A percentile compares a stretch with the other conserved stretches of the same genome.
Conservation (phyloP, 2,888 invertebrate genomes). For the Amitus sp. region DNA sequence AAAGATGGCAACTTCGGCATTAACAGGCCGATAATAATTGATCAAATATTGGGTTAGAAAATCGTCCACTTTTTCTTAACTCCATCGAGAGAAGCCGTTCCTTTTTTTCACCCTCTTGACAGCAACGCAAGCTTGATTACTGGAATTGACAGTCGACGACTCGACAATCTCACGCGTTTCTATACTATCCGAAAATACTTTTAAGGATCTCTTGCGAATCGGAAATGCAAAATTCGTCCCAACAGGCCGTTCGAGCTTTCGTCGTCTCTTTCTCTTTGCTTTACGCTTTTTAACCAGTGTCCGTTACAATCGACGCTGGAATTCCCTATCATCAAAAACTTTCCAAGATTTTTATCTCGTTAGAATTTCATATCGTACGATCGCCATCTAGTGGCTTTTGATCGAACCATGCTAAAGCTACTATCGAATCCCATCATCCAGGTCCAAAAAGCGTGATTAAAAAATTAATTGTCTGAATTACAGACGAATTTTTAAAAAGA, state of each 20-base stretch:
- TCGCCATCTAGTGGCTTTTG: too few relatives aligned
- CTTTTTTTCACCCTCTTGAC: conserved; percentile 20
- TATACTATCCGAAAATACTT: conserved; percentile 23
- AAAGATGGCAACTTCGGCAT: too few relatives aligned
- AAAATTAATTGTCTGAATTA: too few relatives aligned
- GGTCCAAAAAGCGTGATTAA: too few relatives aligned
- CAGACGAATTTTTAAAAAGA: too few relatives aligned
- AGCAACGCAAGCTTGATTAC: conserved; percentile 19
- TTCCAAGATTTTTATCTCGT: too few relatives aligned
- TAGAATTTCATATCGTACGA: too few relatives aligned
- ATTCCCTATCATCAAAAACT: too few relatives aligned
- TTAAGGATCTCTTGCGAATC: conserved; percentile 19
- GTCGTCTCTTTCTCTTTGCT: background rate
- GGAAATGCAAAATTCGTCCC: conserved; percentile 15
- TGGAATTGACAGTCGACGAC: conserved; percentile 29
- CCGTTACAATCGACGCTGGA: conserved; percentile 27
- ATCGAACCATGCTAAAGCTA: too few relatives aligned
- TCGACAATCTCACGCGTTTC: conserved; percentile 10
- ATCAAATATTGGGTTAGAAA: conserved; percentile 3
- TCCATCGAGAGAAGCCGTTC: conserved; percentile 21
- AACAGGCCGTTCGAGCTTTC: background rate
- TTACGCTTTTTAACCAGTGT: conserved; percentile 17
- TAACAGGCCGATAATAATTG: background rate
- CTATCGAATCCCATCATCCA: too few relatives aligned
- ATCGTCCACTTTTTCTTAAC: conserved; percentile 29